Evolutionary conservation across 2,888 invertebrate species (phyloP), one percentile per base, ranked within the genome.

Genomic region (Thera britannica): DNA sequence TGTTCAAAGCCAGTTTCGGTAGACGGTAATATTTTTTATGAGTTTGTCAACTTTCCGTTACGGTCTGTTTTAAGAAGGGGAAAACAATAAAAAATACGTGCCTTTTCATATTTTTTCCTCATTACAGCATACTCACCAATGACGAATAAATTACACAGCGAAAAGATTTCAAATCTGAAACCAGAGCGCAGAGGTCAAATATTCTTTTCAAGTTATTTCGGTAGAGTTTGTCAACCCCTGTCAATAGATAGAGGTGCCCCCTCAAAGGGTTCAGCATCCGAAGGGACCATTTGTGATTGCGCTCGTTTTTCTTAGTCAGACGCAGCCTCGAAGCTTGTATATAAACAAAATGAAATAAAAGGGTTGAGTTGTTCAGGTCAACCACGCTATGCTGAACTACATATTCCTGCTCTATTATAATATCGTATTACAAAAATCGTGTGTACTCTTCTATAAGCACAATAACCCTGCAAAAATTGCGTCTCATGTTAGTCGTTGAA

Each of bases 1-100:
- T 34, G 63, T 61, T 38, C 23, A 49, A 56, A 62, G 23, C 36
- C n/a, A n/a, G 7, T 52, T 58, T 51, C 11, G n/a, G 57, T 58
- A 8, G 46, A 41, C 38, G 57, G 52, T 62, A 55, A 67, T 62
- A 58, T 55, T 55, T 59, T 67, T 67, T 59, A 59, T 63, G 67
- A 54, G 54, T 62, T 62, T 62, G 52, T 35, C 54, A 55, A 62
- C 49, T 59, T 54, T 46, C 7, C 56, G 67, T 36, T 11, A 61
- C 55, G 67, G 62, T 41, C 61, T 61, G 51, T 34, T 58, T 34
- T 35, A 58, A 54, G 41, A 58, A 58, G 52, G 36, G 38, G n/a
- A 62, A 44, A 54, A 57, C 41, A 62, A 62, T 62, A 58, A 62
- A 62, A 62, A 67, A 48, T 35, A 3, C 62, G 62, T 67, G 67